Percentiles rank a stretch among this genome's conserved stretches.
phyloP scores from a whole-genome alignment of 2,888 invertebrate species.

The Sphinx pinastri region DNA sequence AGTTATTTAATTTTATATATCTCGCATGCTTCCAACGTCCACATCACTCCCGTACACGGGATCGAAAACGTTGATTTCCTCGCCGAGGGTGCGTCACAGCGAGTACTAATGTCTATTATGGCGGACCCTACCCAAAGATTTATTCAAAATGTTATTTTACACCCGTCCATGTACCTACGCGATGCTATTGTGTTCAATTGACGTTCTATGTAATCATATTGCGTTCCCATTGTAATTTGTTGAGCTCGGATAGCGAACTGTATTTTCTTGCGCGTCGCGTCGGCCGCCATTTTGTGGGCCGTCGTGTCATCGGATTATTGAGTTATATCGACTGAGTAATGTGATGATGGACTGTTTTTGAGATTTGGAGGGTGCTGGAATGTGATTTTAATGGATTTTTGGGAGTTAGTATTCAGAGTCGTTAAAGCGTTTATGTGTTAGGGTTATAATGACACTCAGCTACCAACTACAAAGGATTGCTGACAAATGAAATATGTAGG shows the following conservation, averaged over 20 bases:
- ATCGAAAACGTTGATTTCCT: conserved; percentile 66
- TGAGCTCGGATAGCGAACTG: conserved; percentile 36
- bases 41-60: conserved; percentile 38
- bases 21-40: conserved; percentile 44
- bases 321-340: conserved; percentile 66
- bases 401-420: conserved; percentile 21
- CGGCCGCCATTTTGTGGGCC: conserved; percentile 75
- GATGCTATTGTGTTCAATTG: conserved; percentile 65
- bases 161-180: conserved; percentile 67
- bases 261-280: conserved; percentile 43
- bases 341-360: conserved; percentile 16
- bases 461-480: no score
- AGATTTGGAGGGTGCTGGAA: neutral
- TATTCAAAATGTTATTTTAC: conserved; percentile 84
- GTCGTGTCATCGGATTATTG: conserved; percentile 64
- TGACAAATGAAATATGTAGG: no score
- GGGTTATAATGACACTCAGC: neutral
- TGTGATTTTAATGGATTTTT: conserved; percentile 30
- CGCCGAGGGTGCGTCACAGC: conserved; percentile 70
- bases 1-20: neutral
- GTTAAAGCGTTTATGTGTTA: neutral
- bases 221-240: conserved; percentile 66
- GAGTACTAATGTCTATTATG: conserved; percentile 77
- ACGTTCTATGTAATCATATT: conserved; percentile 56
- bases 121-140: conserved; percentile 77